Evolutionary conservation across 2,797 vertebrate species (phyloP), one percentile per base, ranked within the genome.

Genomic region (Anguilla anguilla): DNA sequence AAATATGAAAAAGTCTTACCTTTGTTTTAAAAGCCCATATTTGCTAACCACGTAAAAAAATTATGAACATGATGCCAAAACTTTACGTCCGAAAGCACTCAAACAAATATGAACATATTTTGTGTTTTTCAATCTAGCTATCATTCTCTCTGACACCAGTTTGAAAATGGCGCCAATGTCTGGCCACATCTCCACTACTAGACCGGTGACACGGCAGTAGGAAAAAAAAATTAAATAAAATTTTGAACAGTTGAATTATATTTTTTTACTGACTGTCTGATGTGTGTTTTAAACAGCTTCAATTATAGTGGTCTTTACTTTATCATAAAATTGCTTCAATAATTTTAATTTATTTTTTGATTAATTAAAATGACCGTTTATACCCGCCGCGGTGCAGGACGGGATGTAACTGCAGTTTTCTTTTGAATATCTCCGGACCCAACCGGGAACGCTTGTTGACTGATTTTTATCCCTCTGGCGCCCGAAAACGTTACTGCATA

Each of bases 101-200:
- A 61, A 85, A 25, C 86, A 90, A 92, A 83, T 49, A 81, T 10
- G 15, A 92, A 88, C 91, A 85, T 89, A 86, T 89, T 87, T 92
- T 89, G 90, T 90, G 90, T 91, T 83, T 93, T 93, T 93, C 90
- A 92, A 92, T 91, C 92, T 91, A 92, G 91, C 93, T 95, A 91
- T 93, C 94, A 91, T 90, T 94, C 95, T 94, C 93, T 94, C 91
- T 88, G 92, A 90, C 94, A 90, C 93, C 90, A 88, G 92, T 96
- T 96, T 96, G 95, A 96, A 96, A 95, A 94, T 96, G 95, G 95
- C 96, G 96, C 96, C 96, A 96, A 95, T 84, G 90, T 81, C 86
- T 82, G 88, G 87, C 86, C 90, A 91, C 91, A 89, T 90, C 93
- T 6, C 89, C 92, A 93, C 89, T 92, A 91, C 91, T 93, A 79